Base-by-base conservation (phyloP, 1,140 invertebrate species). In the Leptoteleia sp. region DNA sequence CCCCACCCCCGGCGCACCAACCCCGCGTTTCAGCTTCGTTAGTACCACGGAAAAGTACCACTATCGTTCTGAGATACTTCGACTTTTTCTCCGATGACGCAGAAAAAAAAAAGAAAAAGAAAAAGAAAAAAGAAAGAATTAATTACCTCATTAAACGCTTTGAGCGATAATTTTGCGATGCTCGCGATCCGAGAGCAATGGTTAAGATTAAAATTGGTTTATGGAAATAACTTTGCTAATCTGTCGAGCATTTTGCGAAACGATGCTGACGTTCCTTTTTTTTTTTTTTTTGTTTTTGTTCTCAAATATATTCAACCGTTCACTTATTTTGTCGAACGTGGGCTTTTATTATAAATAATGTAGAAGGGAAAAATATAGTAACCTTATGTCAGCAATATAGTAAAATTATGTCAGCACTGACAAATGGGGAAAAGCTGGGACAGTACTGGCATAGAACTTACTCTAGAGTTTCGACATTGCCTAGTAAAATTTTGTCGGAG, bases 51-150 rank as follows among this genome's bases (percentile, higher is more conserved):
- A 37, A 71, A 62, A 45, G 29, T 55, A 65, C 42, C 43, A 31
- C 57, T 62, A 72, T 55, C 59, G 33, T 40, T 59, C 54, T 29
- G 52, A 62, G 52, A 67, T 62, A 77, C 59, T 54, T 54, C 43
- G 75, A 64, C 40, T 47, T 61, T 78, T 71, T 68, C 27, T 52
- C 31, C 42, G 29, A 65, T 61, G 52, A 72, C 61, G 59, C 61
- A 19, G 50, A 59, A 67, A 78, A 68, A 47, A 67, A 45, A 70
- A n/a, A n/a, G n/a, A n/a, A n/a, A n/a, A n/a, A n/a, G n/a, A n/a
- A n/a, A n/a, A n/a, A n/a, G n/a, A n/a, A n/a, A n/a, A n/a, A n/a
- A n/a, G n/a, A n/a, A n/a, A n/a, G n/a, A n/a, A 78, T 67, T 64
- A 65, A 55, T 70, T 55, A 31, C 54, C 59, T 45, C 57, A 55